Base-by-base conservation (phyloP, 2,113 vertebrate genomes). In the Amphiprion percula region DNA sequence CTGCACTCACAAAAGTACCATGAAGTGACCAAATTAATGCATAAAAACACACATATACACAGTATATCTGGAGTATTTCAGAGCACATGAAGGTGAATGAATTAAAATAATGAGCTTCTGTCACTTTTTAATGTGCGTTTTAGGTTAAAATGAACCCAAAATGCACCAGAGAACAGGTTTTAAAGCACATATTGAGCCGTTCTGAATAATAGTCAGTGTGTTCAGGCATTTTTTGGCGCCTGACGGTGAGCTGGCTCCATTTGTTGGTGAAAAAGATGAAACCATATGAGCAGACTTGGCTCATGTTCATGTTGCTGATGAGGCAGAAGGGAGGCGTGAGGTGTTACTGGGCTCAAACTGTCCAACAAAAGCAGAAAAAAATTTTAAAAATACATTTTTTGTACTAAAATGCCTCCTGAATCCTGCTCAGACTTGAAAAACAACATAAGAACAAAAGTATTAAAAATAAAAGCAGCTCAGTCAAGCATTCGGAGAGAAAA, bases 211-310 rank as follows among this genome's bases (percentile, higher is more conserved):
- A 28, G 50, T 71, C 55, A 53, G 6, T 60, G 58, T 68, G 63
- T 54, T 56, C 50, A 44, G 44, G 56, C 1, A 23, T 56, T 80
- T 6, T 72, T 47, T 76, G 64, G 60, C 74, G 41, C 17, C 23
- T 21, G 15, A 24, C 24, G 30, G 28, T 9, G 23, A 66, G 56
- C 44, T 80, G 79, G 68, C 85, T 63, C 24, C 7, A 4, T 21
- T 54, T 53, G 62, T 68, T 65, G 59, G 77, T 46, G 52, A 4
- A 60, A 62, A 59, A 75, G 50, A 56, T 54, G 41, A 59, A 71
- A 71, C 75, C 84, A 68, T 54, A 71, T 58, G 79, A 67, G 53
- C 46, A 17, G 54, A 46, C 5, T 60, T 76, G 63, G 80, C 74
- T 79, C 33, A 2, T 37, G 23, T 66, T 65, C 21, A 47, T 9